phyloP scores from a whole-genome alignment of 2,888 invertebrate species.

The Dastarcus helophoroides region DNA sequence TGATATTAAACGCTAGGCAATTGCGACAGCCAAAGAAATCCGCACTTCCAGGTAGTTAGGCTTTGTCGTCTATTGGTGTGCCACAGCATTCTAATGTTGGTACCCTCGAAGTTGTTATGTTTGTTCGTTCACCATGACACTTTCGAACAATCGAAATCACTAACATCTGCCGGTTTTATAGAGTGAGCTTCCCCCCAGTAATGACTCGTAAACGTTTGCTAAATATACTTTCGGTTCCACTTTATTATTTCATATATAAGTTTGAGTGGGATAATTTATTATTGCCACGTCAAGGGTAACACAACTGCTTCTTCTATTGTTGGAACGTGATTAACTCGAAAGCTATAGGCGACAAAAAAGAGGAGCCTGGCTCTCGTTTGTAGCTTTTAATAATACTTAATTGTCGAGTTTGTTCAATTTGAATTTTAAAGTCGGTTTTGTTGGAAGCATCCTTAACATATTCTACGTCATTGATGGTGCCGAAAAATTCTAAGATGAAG shows the following conservation, averaged over 20 bases:
- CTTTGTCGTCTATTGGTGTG: too few relatives aligned
- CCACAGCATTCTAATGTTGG: conserved; percentile 21
- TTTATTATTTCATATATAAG: conserved; percentile 33
- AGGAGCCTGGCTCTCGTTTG: conserved; percentile 29
- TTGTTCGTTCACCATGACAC: conserved; percentile 33
- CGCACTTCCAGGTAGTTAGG: conserved; percentile 11
- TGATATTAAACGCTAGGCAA: conserved; percentile 33
- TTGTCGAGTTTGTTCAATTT: conserved; percentile 24
- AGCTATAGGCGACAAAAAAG: conserved; percentile 21
- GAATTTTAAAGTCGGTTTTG: too few relatives aligned
- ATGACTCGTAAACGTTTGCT: conserved; percentile 34
- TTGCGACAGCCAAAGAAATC: conserved; percentile 22
- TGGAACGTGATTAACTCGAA: conserved; percentile 29
- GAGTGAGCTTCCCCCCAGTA: conserved; percentile 25
- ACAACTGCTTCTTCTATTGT: conserved; percentile 27
- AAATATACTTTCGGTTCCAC: conserved; percentile 33
- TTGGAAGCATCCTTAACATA: too few relatives aligned
- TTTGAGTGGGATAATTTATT: conserved; percentile 33
- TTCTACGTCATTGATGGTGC: too few relatives aligned
- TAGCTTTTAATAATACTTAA: conserved; percentile 33
- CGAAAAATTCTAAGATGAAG: too few relatives aligned
- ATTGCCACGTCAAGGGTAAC: conserved; percentile 27
- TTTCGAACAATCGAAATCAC: conserved; percentile 33
- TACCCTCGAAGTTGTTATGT: conserved; percentile 28
- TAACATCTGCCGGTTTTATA: conserved; percentile 33